phyloP scores from a whole-genome alignment of 35 echinoderm and acorn worm species.

The Apostichopus californicus region DNA sequence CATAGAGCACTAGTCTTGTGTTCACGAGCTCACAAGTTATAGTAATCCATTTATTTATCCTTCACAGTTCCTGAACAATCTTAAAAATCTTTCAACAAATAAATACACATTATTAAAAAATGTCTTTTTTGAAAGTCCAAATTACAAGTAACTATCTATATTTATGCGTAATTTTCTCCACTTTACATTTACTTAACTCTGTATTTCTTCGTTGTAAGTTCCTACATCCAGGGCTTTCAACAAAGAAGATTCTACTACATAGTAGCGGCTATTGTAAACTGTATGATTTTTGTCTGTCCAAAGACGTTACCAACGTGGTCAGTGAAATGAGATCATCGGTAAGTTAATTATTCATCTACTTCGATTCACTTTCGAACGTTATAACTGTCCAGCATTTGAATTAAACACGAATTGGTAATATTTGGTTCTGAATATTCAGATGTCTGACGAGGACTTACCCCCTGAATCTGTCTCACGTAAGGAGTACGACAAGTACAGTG shows the following conservation, averaged over 20 bases:
- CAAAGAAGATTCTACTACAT: too few relatives aligned
- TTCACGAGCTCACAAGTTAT: too few relatives aligned
- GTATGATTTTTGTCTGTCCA: too few relatives aligned
- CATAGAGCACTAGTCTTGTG: too few relatives aligned
- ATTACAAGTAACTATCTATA: background rate
- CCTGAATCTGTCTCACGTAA: background rate
- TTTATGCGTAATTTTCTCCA: background rate
- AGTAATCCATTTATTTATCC: background rate
- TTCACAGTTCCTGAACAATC: background rate
- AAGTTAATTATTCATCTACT: too few relatives aligned
- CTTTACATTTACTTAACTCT: background rate
- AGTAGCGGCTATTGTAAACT: too few relatives aligned
- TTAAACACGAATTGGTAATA: background rate
- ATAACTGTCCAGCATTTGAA: background rate
- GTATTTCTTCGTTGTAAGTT: background rate
- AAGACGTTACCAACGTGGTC: too few relatives aligned
- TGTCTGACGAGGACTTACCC: background rate
- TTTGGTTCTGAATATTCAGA: background rate
- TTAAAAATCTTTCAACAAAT: too few relatives aligned
- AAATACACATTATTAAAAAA: background rate
- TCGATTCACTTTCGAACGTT: too few relatives aligned
- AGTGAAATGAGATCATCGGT: too few relatives aligned
- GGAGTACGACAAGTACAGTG: background rate
- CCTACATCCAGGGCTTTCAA: too few relatives aligned
- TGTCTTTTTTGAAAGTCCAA: background rate